phyloP scores from a whole-genome alignment of 2,888 invertebrate species.

The Caenorhabditis drosophilae region DNA sequence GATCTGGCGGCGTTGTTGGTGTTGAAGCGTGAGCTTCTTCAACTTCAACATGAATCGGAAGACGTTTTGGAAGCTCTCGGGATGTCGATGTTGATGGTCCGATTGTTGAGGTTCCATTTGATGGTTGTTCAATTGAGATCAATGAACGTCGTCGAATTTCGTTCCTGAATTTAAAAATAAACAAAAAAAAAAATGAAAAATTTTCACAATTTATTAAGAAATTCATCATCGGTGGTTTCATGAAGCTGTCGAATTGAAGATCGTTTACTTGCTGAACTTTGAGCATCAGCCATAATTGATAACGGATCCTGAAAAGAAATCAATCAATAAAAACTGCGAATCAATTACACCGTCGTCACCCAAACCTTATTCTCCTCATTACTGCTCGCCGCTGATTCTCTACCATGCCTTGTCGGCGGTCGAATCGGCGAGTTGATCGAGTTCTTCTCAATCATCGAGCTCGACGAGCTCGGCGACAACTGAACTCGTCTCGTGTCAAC shows the following conservation, averaged over 20 bases:
- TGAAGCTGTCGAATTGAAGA: not conserved
- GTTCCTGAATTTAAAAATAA: conserved; percentile 36
- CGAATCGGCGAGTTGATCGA: conserved; percentile 26
- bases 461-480: conserved; percentile 1
- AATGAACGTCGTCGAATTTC: conserved; percentile 23
- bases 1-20: not conserved
- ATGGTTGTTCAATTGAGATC: conserved; percentile 4
- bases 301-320: too few species aligned
- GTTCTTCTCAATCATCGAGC: conserved; percentile 12
- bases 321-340: too few species aligned
- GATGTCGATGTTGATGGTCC: not conserved
- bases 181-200: too few species aligned
- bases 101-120: not conserved
- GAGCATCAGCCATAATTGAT: too few species aligned
- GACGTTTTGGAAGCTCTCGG: not conserved
- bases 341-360: too few species aligned
- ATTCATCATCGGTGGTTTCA: conserved; percentile 21
- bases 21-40: not conserved
- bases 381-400: conserved; percentile 36
- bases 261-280: not conserved
- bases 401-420: conserved; percentile 44
- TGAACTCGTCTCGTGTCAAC: not conserved
- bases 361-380: conserved; percentile 39
- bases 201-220: conserved; percentile 32
- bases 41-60: conserved; percentile 8